These are phyloP conservation scores for Vanessa cardui DNA, from an alignment of 2,888 invertebrate species.

Conservation along the genomic window DNA sequence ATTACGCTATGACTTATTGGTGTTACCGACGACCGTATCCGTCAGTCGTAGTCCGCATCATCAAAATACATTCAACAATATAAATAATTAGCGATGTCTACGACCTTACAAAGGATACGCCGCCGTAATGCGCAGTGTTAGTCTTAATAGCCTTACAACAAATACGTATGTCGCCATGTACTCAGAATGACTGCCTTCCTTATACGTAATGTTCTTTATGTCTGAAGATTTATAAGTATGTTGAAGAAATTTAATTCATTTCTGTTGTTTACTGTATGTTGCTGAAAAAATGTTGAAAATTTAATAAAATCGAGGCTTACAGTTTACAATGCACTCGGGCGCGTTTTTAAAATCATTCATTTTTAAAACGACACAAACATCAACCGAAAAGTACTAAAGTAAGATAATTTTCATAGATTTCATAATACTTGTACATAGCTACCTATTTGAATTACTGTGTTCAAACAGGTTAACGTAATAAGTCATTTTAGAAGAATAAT, in stretches of 20 bases:
- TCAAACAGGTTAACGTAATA: no score
- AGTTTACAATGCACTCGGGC: background rate
- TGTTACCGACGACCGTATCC: slow-evolving; percentile 4
- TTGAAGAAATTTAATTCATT: slow-evolving; percentile 1
- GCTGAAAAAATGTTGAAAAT: background rate
- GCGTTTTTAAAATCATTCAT: background rate
- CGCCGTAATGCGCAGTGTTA: slow-evolving; percentile 25
- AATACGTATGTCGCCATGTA: background rate
- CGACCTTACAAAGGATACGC: slow-evolving; percentile 32
- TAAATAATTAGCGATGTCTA: slow-evolving; percentile 33
- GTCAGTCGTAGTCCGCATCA: background rate
- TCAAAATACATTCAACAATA: slow-evolving; percentile 26
- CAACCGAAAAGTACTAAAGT: background rate
- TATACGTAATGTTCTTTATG: background rate
- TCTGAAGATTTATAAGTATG: background rate
- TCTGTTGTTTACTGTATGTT: background rate
- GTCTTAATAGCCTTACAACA: slow-evolving; percentile 16
- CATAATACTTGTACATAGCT: no score
- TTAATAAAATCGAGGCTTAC: background rate
- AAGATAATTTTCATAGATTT: no score
- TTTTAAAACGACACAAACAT: background rate
- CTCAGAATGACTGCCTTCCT: background rate
- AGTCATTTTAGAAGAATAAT: no score
- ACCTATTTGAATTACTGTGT: no score
- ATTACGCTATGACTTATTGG: background rate